phyloP scores from a whole-genome alignment of 1,140 invertebrate genomes.

The Euglossa dilemma region DNA sequence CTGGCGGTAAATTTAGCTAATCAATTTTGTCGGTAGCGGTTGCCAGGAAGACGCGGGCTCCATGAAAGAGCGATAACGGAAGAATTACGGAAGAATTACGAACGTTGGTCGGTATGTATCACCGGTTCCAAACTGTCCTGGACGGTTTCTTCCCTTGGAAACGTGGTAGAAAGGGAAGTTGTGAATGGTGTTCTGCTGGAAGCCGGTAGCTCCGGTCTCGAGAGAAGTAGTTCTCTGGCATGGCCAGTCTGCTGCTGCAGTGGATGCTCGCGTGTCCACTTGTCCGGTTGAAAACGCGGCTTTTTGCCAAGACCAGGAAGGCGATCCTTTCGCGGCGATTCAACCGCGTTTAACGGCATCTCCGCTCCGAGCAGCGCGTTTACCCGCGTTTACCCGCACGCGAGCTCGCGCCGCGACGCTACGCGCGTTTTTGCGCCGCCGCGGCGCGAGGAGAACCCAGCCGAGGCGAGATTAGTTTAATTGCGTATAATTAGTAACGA shows the following conservation, averaged over 20 bases:
- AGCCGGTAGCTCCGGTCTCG: slow-evolving; percentile 40
- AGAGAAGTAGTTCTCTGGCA: slow-evolving; percentile 58
- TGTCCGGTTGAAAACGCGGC: slow-evolving; percentile 46
- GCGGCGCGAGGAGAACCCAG: not conserved
- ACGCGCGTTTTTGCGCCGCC: slow-evolving; percentile 1
- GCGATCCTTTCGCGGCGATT: slow-evolving; percentile 30
- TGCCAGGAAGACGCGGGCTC: not conserved
- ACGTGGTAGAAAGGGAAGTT: slow-evolving; percentile 52
- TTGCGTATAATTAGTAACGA: not conserved
- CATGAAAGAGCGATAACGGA: not conserved
- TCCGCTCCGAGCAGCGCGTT: no score
- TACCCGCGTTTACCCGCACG: slow-evolving; percentile 1
- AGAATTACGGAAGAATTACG: not conserved
- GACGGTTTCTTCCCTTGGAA: slow-evolving; percentile 31
- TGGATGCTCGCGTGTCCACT: slow-evolving; percentile 47
- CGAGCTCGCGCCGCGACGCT: not conserved
- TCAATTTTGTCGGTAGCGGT: not conserved
- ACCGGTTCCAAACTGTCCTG: not conserved
- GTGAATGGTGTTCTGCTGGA: slow-evolving; percentile 52
- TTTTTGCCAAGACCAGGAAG: slow-evolving; percentile 56
- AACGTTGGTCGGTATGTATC: not conserved
- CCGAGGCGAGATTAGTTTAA: slow-evolving; percentile 1
- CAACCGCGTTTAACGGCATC: not conserved
- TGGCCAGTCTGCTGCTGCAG: slow-evolving; percentile 36
- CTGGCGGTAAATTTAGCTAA: not conserved